Evolutionary conservation across 2,797 vertebrate species (phyloP), one percentile per base, ranked within the genome.

Genomic region (Sardinella longiceps): DNA sequence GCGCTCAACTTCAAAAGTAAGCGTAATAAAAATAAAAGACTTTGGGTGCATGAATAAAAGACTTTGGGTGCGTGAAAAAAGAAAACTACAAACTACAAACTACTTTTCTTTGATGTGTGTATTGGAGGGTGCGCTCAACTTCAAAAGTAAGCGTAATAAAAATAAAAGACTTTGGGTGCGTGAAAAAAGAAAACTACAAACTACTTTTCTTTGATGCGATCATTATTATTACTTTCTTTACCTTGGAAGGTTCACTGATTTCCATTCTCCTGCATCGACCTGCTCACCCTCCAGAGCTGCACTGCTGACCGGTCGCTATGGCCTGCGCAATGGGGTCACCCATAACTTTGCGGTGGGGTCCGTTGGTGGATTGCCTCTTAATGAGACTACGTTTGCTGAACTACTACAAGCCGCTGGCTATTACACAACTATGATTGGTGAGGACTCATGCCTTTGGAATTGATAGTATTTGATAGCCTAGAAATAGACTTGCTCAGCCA

Each of bases 201-300:
- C n/a, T n/a, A n/a, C 45, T 81, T n/a, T 18, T 30, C 14, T 48
- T 33, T 10, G 20, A 74, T 28, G 3, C 5, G 30, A 2, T 80
- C 10, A 5, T 20, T 53, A 30, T 83, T 81, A 80, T n/a, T 50
- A 5, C 39, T 80, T 25, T 81, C 80, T 3, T 3, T 77, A 18
- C 10, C 63, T 18, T 39, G 18, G 12, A 90, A 99, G 98, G 89
- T 95, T 99, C 1, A 95, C 95, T 88, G 98, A 99, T 87, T 99
- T 99, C 91, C 98, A 99, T 82, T 95, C 98, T 0, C 97, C 97
- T 0, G 97, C 98, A 0, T 99, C 98, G 18, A 98, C 97, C 15
- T 99, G 98, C 90, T 99, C 98, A 0, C 98, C 98, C 0, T 99
- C 98, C 37, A 96, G 98, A 0, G 98, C 98, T 23, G 95, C 98